A percentile compares a stretch with the other conserved stretches of the same genome.
These are phyloP conservation scores for Megaceryle alcyon DNA, from an alignment of 2,797 vertebrate species.

Conservation along the genomic window DNA sequence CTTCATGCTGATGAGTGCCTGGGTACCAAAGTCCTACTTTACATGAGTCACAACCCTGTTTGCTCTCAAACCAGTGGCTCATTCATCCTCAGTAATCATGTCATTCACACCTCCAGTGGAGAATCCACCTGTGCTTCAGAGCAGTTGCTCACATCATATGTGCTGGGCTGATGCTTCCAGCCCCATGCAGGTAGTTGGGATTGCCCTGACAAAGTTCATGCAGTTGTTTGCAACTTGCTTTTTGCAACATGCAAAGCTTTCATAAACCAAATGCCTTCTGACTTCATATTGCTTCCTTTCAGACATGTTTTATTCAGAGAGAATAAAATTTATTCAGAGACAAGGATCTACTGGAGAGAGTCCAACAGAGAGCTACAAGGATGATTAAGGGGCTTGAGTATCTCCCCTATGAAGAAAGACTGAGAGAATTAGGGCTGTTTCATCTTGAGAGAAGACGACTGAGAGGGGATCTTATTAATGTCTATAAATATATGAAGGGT, in stretches of 20 bases:
- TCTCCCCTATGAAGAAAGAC: no score
- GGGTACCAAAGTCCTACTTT: not conserved
- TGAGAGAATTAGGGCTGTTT: no score
- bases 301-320: not conserved
- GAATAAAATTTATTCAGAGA: no score
- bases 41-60: not conserved
- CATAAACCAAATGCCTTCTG: not conserved
- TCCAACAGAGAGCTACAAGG: no score
- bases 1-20: not conserved
- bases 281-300: not conserved
- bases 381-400: no score
- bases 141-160: not conserved
- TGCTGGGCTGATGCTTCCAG: not conserved
- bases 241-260: not conserved
- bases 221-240: not conserved
- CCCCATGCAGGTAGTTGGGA: not conserved
- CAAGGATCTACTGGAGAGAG: no score
- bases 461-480: no score
- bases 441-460: no score
- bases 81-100: not conserved
- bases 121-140: not conserved
- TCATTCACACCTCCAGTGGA: not conserved
- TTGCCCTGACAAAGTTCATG: not conserved
- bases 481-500: no score
- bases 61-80: accelerated